Evolutionary conservation across 2,113 vertebrate genomes (phyloP), one percentile per base, ranked within the genome.

Genomic region (Centropus unirufus): DNA sequence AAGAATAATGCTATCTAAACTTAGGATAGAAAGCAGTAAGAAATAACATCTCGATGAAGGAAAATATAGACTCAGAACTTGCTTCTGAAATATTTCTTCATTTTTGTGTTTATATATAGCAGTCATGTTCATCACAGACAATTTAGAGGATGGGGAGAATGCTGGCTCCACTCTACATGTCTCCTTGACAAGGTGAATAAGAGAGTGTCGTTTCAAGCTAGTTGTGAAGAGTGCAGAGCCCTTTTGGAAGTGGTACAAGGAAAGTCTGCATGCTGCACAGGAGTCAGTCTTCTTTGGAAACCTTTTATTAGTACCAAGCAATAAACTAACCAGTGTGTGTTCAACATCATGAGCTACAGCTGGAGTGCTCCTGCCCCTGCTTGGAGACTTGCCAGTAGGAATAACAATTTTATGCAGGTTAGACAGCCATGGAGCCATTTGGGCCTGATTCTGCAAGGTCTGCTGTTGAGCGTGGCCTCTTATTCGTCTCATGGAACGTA

Each of bases 261-360:
- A 34, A 90, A 87, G 68, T 61, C 93, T 90, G 83, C 49, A 2
- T 82, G 78, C 92, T 90, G 46, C 64, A 82, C 84, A 84, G 89
- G 83, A 96, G 90, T 87, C 95, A 89, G 79, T 92, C 93, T 85
- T 96, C 95, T 91, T 79, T 95, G 89, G 93, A 96, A 96, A 75
- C 34, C 77, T 96, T 95, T 96, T 94, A 92, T 87, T 93, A 92
- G 62, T 68, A 92, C 51, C 62, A 83, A 96, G 77, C 83, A 77
- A 69, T 93, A 96, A 95, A 95, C 91, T 77, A 81, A 87, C 44
- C 32, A 5, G 49, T 44, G 55, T 89, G 69, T 96, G 93, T 94
- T 95, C 94, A 95, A 66, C 87, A 96, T 94, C 80, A 93, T 64
- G 51, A 75, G 51, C 51, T 82, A 57, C 39, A 89, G 75, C 80